Evolutionary conservation across 2,888 invertebrate genomes (phyloP).

Genomic region (Choreutis nemorana): DNA sequence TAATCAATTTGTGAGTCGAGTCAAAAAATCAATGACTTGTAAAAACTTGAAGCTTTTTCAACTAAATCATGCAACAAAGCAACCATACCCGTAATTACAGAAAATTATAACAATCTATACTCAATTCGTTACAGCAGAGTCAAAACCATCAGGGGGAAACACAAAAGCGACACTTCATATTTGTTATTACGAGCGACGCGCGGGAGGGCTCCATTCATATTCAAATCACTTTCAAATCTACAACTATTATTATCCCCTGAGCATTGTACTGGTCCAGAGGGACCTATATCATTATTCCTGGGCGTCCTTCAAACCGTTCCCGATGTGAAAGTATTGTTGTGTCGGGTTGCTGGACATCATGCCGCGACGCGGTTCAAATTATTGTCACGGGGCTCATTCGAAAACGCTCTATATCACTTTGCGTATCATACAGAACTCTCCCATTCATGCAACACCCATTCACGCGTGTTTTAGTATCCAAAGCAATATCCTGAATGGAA

Average conservation of each 20-base stretch:
- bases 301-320: constrained; percentile 53
- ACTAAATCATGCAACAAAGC: constrained; percentile 1
- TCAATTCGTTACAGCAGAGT: constrained; percentile 51
- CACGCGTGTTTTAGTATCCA: constrained; percentile 39
- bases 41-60: too few species aligned
- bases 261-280: constrained; percentile 57
- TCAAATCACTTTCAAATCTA: constrained; percentile 65
- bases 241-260: constrained; percentile 60
- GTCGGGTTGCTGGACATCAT: constrained; percentile 34
- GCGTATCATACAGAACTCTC: constrained; percentile 32
- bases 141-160: constrained; percentile 48
- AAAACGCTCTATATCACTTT: constrained; percentile 57
- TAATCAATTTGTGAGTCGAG: too few species aligned
- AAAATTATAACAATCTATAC: constrained; percentile 36
- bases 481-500: constrained; percentile 16
- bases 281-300: constrained; percentile 58
- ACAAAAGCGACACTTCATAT: constrained; percentile 62
- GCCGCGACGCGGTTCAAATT: constrained; percentile 30
- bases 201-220: constrained; percentile 64
- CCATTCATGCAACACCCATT: constrained; percentile 36
- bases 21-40: too few species aligned
- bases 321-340: constrained; percentile 51
- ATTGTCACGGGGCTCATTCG: constrained; percentile 43
- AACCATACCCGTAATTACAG: constrained; percentile 44
- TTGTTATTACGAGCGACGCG: constrained; percentile 57